phyloP scores from a whole-genome alignment of 2,797 vertebrate genomes.

The Anolis apletophallus region DNA sequence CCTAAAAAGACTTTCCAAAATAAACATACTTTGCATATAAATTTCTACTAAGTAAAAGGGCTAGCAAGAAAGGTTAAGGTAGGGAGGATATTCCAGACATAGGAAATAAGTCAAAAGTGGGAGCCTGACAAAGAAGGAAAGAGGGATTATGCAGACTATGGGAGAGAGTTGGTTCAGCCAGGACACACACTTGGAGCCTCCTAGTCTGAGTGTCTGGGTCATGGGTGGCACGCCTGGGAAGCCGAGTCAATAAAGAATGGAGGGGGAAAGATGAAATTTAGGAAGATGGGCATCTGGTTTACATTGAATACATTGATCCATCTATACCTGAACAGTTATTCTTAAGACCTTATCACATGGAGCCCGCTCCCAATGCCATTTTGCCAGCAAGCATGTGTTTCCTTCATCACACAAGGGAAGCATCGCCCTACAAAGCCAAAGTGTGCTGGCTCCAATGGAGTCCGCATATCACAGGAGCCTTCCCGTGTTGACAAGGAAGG shows the following conservation, averaged over 20 bases:
- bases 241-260: background rate
- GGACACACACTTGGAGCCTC: background rate
- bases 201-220: background rate
- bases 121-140: background rate
- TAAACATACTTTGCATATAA: conserved; percentile 13
- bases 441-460: no score
- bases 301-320: no score
- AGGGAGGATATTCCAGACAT: background rate
- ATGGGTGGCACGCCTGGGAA: no score
- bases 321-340: no score
- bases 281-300: no score
- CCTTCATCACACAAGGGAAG: no score
- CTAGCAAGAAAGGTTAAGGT: background rate
- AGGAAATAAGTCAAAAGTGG: background rate
- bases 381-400: no score
- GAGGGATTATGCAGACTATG: background rate
- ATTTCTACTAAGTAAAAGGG: background rate
- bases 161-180: background rate
- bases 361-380: no score
- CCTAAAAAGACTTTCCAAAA: conserved; percentile 8
- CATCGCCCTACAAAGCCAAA: no score
- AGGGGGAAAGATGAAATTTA: background rate
- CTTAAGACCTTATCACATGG: no score
- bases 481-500: no score
- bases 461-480: no score